Conservation (phyloP, 2,113 vertebrate species). For the Poeciliopsis retropinna region DNA sequence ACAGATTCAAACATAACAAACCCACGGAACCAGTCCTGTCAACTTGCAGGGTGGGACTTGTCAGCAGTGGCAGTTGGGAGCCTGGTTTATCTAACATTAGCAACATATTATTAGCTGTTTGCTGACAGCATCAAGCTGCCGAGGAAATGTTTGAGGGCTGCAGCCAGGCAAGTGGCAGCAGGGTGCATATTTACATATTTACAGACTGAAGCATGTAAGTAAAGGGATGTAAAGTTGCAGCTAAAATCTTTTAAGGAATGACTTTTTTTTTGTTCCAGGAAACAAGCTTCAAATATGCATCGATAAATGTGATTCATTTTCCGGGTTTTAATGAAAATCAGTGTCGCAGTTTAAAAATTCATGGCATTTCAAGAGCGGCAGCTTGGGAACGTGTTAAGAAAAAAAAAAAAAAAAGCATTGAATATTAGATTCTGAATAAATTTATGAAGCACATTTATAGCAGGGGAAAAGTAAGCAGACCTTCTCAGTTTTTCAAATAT, state of each 20-base stretch:
- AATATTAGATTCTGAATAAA: background rate
- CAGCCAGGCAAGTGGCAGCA: background rate
- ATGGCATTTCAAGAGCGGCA: background rate
- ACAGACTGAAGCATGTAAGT: background rate
- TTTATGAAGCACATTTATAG: background rate
- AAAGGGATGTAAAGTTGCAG: background rate
- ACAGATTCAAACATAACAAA: slow-evolving; percentile 6
- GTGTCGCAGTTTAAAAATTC: background rate
- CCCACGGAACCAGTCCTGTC: slow-evolving; percentile 8
- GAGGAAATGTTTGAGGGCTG: background rate
- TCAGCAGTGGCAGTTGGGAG: slow-evolving; percentile 1
- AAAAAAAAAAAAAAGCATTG: background rate
- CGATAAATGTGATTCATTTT: background rate
- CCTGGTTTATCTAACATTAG: slow-evolving; percentile 19
- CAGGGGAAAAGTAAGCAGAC: background rate
- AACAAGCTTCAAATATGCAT: background rate
- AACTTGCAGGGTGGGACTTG: slow-evolving; percentile 15
- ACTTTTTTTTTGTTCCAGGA: background rate
- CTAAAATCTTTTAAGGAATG: background rate
- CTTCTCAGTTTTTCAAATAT: background rate
- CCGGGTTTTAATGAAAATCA: background rate
- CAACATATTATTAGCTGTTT: slow-evolving; percentile 17
- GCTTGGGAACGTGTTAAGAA: background rate
- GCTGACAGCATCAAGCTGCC: slow-evolving; percentile 11
- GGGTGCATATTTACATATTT: slow-evolving; percentile 4